These are phyloP conservation scores for Delphinapterus leucas DNA, from an alignment of 2,113 vertebrate species.

Conservation along the genomic window DNA sequence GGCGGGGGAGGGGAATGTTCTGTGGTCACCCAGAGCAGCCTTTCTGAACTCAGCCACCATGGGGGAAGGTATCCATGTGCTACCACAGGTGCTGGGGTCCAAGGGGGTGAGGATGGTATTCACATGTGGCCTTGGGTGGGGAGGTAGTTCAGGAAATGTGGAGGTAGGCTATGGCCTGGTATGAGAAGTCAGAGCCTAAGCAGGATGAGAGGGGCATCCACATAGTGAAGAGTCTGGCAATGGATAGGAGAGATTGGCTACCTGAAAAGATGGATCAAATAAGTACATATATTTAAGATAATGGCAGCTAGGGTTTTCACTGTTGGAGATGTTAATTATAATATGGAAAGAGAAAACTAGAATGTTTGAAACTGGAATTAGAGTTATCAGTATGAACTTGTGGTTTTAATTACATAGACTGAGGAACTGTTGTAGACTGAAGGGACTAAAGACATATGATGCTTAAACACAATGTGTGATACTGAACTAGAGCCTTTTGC, in stretches of 20 bases:
- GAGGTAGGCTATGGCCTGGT: neutral
- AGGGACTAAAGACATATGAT: neutral
- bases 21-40: neutral
- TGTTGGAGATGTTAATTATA: neutral
- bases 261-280: neutral
- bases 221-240: neutral
- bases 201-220: neutral
- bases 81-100: neutral
- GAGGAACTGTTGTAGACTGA: neutral
- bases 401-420: neutral
- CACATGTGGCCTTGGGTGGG: neutral
- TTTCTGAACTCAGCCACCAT: neutral
- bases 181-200: neutral
- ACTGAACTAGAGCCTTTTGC: conserved; percentile 27
- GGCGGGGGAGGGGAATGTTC: neutral
- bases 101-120: neutral
- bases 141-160: neutral
- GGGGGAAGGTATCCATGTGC: neutral
- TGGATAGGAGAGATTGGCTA: neutral
- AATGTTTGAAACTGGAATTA: conserved; percentile 1
- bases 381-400: neutral
- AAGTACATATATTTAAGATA: neutral
- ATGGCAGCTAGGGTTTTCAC: neutral
- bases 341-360: neutral
- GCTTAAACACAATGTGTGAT: neutral